phyloP scores from a whole-genome alignment of 2,113 vertebrate species.

The Phycodurus eques region DNA sequence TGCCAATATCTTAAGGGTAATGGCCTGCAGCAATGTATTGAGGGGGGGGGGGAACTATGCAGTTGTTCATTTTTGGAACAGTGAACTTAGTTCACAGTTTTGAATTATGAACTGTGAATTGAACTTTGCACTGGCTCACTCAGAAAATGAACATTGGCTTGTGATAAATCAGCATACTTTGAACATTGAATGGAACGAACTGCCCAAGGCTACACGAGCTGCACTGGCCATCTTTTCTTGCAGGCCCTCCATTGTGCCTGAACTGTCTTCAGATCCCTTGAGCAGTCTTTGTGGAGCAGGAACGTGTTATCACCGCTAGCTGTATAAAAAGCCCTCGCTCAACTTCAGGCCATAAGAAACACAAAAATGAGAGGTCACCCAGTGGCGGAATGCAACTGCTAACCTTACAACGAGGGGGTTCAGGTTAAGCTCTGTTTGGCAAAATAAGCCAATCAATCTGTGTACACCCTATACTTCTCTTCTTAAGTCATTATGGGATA shows the following conservation, averaged over 20 bases:
- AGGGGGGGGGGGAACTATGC: too few species aligned
- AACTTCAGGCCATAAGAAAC: neutral
- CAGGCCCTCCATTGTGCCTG: neutral
- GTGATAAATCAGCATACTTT: neutral
- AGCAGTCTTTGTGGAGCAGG: neutral
- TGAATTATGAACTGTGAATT: too few species aligned
- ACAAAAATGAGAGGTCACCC: neutral
- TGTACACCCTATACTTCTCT: too few species aligned
- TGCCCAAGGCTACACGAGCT: neutral
- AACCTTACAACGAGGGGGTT: neutral
- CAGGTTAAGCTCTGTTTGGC: too few species aligned
- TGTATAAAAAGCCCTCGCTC: neutral
- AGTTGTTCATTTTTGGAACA: too few species aligned
- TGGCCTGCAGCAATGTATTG: too few species aligned
- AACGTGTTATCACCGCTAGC: neutral
- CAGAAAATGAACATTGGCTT: neutral
- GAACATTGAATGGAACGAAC: neutral
- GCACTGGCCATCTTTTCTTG: neutral
- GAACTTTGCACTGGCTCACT: too few species aligned
- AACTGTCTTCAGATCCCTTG: neutral
- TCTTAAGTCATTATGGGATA: neutral
- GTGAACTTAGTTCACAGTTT: too few species aligned
- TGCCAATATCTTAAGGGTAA: too few species aligned
- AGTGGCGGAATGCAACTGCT: neutral
- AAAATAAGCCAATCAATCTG: too few species aligned